Conservation (phyloP, 2,888 invertebrate genomes). For the Xanthia togata region DNA sequence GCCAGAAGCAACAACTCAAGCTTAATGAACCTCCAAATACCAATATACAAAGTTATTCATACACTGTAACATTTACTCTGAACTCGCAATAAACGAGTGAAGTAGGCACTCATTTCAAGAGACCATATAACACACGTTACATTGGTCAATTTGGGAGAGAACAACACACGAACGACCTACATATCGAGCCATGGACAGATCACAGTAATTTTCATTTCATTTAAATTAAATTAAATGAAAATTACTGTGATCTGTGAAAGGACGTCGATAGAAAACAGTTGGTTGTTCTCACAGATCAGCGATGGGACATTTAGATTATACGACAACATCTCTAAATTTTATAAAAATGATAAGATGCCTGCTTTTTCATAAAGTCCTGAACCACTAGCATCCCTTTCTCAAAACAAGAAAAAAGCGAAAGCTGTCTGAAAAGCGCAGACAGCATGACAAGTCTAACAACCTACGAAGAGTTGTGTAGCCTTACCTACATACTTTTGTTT, state of each 20-base stretch:
- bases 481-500: neutral
- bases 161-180: conserved; percentile 17
- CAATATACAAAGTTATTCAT: conserved; percentile 15
- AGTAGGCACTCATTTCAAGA: conserved; percentile 35
- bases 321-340: neutral
- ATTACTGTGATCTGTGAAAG: too few relatives aligned
- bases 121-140: conserved; percentile 31
- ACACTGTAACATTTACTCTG: conserved; percentile 13
- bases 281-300: conserved; percentile 45
- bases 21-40: conserved; percentile 5
- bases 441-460: neutral
- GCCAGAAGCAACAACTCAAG: conserved; percentile 1
- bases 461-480: neutral
- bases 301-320: conserved; percentile 26
- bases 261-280: conserved; percentile 46
- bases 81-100: conserved; percentile 27
- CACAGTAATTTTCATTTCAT: conserved; percentile 45
- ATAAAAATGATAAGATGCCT: neutral
- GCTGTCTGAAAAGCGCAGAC: too few relatives aligned
- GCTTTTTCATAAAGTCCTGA: neutral
- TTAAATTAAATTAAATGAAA: too few relatives aligned
- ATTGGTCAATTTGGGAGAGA: conserved; percentile 27
- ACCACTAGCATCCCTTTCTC: neutral
- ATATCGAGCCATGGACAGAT: conserved; percentile 30
- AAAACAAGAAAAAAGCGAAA: neutral